These are phyloP conservation scores for Catocala nupta DNA, from an alignment of 2,888 invertebrate genomes.

Conservation along the genomic window DNA sequence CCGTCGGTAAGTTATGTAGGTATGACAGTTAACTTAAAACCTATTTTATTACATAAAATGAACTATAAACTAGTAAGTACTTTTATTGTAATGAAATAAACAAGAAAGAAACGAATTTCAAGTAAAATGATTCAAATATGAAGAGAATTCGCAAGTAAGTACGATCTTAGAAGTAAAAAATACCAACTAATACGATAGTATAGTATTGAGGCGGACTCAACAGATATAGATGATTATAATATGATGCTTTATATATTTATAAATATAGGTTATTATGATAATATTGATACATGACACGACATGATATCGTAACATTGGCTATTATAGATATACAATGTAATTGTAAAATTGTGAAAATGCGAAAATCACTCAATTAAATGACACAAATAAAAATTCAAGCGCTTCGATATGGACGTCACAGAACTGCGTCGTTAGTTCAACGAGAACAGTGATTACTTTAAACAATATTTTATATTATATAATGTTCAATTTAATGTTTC, in stretches of 20 bases:
- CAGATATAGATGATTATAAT: no score
- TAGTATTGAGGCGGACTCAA: slow-evolving; percentile 44
- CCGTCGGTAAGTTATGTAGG: slow-evolving; percentile 26
- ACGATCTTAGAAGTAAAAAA: slow-evolving; percentile 5
- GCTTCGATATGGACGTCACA: no score
- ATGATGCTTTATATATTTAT: no score
- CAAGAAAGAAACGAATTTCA: slow-evolving; percentile 11
- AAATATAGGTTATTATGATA: no score
- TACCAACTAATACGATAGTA: slow-evolving; percentile 31
- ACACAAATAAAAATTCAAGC: not conserved
- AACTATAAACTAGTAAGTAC: slow-evolving; percentile 56
- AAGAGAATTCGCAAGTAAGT: not conserved
- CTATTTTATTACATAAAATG: slow-evolving; percentile 9
- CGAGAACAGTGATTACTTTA: no score
- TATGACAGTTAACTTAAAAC: slow-evolving; percentile 20
- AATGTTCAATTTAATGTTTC: no score
- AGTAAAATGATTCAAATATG: not conserved
- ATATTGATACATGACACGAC: no score
- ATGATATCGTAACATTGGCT: no score
- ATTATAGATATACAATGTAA: not conserved
- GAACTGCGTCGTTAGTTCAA: no score
- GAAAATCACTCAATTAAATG: not conserved
- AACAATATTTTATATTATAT: no score
- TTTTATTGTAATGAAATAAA: slow-evolving; percentile 31
- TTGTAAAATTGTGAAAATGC: not conserved